Percentiles rank a stretch among this genome's conserved stretches.
Evolutionary conservation across 2,113 vertebrate species (phyloP).

Genomic region (Agelaius phoeniceus): DNA sequence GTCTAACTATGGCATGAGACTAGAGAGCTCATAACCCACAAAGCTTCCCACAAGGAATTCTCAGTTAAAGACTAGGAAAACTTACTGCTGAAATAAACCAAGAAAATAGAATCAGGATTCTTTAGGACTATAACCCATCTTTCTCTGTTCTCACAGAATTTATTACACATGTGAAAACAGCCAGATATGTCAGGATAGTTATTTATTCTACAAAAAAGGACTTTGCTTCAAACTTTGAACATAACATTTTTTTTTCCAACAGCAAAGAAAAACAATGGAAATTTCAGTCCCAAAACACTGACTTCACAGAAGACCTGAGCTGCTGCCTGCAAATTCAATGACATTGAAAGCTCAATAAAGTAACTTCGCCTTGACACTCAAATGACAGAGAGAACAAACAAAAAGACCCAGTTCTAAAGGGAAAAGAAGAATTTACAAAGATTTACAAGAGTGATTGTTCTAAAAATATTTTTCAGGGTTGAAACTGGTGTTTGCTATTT

Average conservation of each 20-base stretch:
- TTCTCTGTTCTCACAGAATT: background rate
- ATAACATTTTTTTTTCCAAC: background rate
- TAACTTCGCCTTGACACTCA: background rate
- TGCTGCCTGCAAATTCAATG: background rate
- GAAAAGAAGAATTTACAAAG: background rate
- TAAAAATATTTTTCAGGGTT: background rate
- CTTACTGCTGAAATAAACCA: background rate
- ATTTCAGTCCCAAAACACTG: slow-evolving; percentile 7
- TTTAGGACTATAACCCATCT: background rate
- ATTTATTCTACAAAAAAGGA: background rate
- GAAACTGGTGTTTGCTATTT: background rate
- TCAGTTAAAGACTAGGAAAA: background rate
- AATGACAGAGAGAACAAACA: background rate
- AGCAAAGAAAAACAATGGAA: background rate
- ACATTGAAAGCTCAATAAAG: slow-evolving; percentile 19
- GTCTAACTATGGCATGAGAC: background rate
- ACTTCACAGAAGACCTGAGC: slow-evolving; percentile 11
- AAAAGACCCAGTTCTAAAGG: background rate
- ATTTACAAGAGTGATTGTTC: background rate
- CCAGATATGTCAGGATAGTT: background rate
- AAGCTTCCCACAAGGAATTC: background rate
- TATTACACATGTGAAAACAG: background rate
- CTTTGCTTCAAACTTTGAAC: background rate
- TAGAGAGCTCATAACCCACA: background rate
- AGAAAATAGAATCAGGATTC: background rate